Conservation (phyloP, 1,140 invertebrate genomes). For the Drosophila melanogaster region DNA sequence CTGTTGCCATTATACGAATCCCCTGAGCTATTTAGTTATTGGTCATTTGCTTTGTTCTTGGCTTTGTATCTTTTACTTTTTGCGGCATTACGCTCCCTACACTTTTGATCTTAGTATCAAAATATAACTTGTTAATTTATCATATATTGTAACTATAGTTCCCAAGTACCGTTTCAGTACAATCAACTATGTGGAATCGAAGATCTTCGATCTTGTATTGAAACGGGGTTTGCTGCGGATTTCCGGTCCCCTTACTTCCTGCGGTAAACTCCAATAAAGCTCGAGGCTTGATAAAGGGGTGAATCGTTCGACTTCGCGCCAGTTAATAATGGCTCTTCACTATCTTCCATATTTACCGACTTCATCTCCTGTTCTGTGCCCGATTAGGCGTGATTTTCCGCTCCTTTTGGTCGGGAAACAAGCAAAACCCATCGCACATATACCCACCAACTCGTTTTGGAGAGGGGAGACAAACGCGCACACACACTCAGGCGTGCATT, state of each 20-base stretch:
- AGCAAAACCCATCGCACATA: slow-evolving; percentile 11
- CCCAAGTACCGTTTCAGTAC: too few relatives aligned
- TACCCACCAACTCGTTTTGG: not conserved
- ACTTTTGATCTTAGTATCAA: too few relatives aligned
- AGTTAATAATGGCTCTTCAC: slow-evolving; percentile 47
- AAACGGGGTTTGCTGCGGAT: not conserved
- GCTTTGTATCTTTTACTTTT: slow-evolving; percentile 1
- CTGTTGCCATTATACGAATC: slow-evolving; percentile 65
- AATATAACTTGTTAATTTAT: too few relatives aligned
- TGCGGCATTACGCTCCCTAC: too few relatives aligned
- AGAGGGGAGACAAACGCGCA: not conserved
- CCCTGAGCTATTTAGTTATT: slow-evolving; percentile 56
- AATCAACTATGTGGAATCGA: too few relatives aligned
- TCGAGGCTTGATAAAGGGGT: not conserved
- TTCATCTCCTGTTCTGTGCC: not conserved
- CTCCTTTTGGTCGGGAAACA: slow-evolving; percentile 33
- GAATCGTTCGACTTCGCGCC: slow-evolving; percentile 5
- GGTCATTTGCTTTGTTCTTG: slow-evolving; percentile 38
- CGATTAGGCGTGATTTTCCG: slow-evolving; percentile 40
- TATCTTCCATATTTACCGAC: slow-evolving; percentile 8
- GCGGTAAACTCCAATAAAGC: slow-evolving; percentile 31
- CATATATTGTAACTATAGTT: too few relatives aligned
- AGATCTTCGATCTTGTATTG: not conserved
- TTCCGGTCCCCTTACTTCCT: slow-evolving; percentile 7
- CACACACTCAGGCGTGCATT: slow-evolving; percentile 51